Base-by-base conservation (phyloP, 2,888 invertebrate species). In the Sphaeridia pumilis region DNA sequence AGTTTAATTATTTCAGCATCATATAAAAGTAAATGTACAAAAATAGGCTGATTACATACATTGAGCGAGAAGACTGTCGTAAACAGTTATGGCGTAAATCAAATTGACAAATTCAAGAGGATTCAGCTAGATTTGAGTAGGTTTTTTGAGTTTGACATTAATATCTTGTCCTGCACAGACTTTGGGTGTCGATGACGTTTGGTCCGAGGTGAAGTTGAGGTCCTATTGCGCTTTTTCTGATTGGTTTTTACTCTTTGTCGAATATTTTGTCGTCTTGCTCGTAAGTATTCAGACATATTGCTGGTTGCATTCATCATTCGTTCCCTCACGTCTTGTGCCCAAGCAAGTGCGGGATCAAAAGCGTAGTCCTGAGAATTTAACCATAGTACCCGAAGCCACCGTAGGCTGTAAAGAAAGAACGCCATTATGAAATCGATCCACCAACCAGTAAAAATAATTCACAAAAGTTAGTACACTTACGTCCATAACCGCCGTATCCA, bases 401-500 rank as follows among this genome's bases (percentile, higher is more conserved):
- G 38, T 38, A 38, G 17, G 17, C 38, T 38, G 17, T 5, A 17
- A 38, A 7, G 20, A 7, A 31, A 7, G n/a, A n/a, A n/a, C n/a
- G n/a, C n/a, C n/a, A 31, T 10, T 7, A 31, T 31, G 7, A 7
- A 31, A 31, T 31, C 10, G 31, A 31, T 31, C 14, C 7, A 14
- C 7, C 31, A 31, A 7, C 31, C 10, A 31, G 31, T 31, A 7
- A 31, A 31, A 31, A 14, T 14, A 31, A 31, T 10, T 10, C 31
- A 31, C 10, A 31, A 7, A 31, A 31, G 31, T 7, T 17, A 38
- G 17, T 38, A 7, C 17, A 17, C 38, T 38, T 17, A 38, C 38
- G 17, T 20, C 38, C 38, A 38, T 38, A 38, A 38, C 38, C 38
- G 20, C 38, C 38, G 38, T 38, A 38, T 14, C 38, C 38, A 38